Evolutionary conservation across 2,797 vertebrate species (phyloP).

Genomic region (Falco rusticolus): DNA sequence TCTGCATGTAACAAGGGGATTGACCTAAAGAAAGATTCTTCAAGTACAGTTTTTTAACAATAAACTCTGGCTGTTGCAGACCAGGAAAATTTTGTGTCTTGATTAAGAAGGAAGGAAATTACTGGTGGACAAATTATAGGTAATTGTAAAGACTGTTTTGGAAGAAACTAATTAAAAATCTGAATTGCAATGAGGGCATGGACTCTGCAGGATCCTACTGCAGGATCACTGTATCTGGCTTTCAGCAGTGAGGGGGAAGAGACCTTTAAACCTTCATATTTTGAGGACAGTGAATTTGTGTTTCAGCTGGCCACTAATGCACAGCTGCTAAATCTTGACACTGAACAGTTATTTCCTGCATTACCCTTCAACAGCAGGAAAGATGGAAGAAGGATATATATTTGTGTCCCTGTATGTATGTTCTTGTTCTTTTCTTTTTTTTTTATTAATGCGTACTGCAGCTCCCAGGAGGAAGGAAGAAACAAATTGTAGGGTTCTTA

Average conservation of each 20-base stretch:
- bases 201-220: neutral
- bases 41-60: conserved; percentile 8
- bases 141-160: conserved; percentile 26
- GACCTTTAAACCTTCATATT: neutral
- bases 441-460: neutral
- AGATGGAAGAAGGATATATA: neutral
- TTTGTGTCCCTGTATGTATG: neutral
- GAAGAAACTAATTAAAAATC: conserved; percentile 13
- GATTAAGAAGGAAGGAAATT: conserved; percentile 40
- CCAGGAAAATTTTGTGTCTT: neutral
- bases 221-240: neutral
- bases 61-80: conserved; percentile 24
- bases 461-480: neutral
- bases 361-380: neutral
- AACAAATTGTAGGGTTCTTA: neutral
- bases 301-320: neutral
- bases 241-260: neutral
- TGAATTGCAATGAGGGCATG: neutral
- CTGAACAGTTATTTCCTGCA: neutral
- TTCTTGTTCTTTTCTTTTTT: neutral
- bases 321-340: neutral
- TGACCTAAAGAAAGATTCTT: conserved; percentile 20
- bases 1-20: neutral
- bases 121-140: conserved; percentile 14
- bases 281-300: neutral